A percentile compares a stretch with the other conserved stretches of the same genome.
These are phyloP conservation scores for Petroica traversi DNA, from an alignment of 2,113 vertebrate genomes.

Conservation along the genomic window DNA sequence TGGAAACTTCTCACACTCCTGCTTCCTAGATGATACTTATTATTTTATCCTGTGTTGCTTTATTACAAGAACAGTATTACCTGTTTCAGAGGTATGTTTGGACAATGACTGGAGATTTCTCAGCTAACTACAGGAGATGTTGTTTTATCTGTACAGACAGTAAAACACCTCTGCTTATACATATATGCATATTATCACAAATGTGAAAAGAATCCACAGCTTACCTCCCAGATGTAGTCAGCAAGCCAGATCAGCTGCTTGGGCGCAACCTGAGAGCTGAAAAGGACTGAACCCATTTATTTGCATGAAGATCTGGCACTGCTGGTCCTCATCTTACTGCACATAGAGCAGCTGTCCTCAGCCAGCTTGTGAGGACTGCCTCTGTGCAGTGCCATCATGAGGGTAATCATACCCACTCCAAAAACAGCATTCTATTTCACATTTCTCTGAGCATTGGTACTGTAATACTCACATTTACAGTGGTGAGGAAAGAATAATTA, in stretches of 20 bases:
- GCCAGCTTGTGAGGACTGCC: background rate
- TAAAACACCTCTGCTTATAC: background rate
- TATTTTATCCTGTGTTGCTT: background rate
- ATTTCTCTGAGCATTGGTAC: background rate
- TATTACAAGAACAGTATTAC: background rate
- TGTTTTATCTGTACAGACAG: background rate
- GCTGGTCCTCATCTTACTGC: background rate
- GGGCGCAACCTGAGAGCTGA: background rate
- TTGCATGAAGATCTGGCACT: background rate
- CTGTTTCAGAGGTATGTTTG: background rate
- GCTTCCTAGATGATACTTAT: background rate
- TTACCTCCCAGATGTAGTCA: background rate
- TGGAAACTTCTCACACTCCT: background rate
- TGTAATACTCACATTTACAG: too few species aligned
- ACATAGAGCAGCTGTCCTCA: background rate
- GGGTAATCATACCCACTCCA: background rate
- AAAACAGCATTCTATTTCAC: background rate
- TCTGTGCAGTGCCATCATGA: rapidly evolving
- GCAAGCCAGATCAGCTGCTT: background rate
- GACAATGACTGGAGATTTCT: background rate
- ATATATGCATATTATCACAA: background rate
- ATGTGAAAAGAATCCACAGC: background rate
- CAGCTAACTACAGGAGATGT: background rate
- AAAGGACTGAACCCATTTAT: background rate
- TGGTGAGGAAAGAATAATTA: background rate